Evolutionary conservation across 1,140 invertebrate species (phyloP), one percentile per base, ranked within the genome.

Genomic region (Pomacea maculata): DNA sequence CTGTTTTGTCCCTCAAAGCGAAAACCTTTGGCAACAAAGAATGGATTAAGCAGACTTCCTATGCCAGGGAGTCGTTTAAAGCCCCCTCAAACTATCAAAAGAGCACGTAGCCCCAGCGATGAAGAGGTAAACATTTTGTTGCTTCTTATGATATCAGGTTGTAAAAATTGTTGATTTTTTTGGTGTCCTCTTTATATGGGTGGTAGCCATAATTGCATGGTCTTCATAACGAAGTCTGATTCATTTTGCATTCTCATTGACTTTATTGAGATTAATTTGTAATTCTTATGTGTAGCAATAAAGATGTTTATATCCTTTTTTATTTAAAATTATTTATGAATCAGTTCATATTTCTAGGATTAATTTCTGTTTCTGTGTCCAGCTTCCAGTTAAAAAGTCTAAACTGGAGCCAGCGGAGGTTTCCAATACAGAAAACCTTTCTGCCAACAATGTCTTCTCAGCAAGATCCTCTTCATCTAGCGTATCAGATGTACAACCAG

Each of bases 31-130:
- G 34, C 80, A 21, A 73, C 78, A 11, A 34, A 67, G 11, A 82
- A 79, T 75, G 79, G 79, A 21, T 8, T 78, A n/a, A 82, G 79
- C 65, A 79, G 61, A 25, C 54, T 84, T 19, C 83, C 83, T 12
- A 65, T 82, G 75, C 81, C 83, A 57, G 81, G 81, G 15, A 80
- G 70, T 72, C 68, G 83, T 34, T n/a, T 83, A 15, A 84, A 84
- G 73, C 70, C 81, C 4, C 81, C 81, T 15, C 64, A 73, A 17
- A 75, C 11, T 25, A 55, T 57, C 25, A 82, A 82, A 64, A 73
- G 83, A 75, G 81, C 81, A 45, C 67, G 81, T 14, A 84, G 83
- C 67, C 82, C 83, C 34, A 80, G 81, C 65, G 78, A 45, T 45
- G 72, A 79, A 45, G 34, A 45, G 19, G 75, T 67, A 78, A 68